These are phyloP conservation scores for Oryzias celebensis DNA, from an alignment of 2,113 vertebrate species.

Conservation along the genomic window DNA sequence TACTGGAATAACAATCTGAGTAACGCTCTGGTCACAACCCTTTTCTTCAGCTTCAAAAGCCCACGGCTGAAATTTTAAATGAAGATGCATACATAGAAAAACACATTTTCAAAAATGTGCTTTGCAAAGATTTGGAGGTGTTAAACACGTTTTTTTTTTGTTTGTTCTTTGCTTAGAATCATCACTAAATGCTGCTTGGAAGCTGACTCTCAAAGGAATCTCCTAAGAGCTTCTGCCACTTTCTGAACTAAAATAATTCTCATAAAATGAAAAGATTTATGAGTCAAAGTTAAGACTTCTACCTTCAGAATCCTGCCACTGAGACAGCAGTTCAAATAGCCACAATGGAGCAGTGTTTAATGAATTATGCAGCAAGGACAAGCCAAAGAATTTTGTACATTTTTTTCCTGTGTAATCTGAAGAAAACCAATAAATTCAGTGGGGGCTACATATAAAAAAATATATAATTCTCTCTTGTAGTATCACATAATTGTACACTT, in stretches of 20 bases:
- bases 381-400: conserved; percentile 32
- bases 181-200: no score
- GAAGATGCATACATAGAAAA: neutral
- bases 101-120: neutral
- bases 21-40: no score
- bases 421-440: conserved; percentile 41
- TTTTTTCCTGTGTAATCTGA: conserved; percentile 20
- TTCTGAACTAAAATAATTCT: conserved; percentile 20
- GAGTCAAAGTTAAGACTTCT: conserved; percentile 59
- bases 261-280: conserved; percentile 58
- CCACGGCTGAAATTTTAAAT: neutral
- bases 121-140: neutral
- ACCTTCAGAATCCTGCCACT: conserved; percentile 47
- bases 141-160: no score
- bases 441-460: conserved; percentile 50
- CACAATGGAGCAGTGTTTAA: conserved; percentile 45
- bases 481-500: conserved; percentile 28
- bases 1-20: conserved; percentile 17
- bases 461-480: conserved; percentile 41
- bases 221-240: conserved; percentile 11
- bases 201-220: neutral
- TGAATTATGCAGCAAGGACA: conserved; percentile 69
- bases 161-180: no score
- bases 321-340: conserved; percentile 51
- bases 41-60: no score